Conservation (phyloP, 2,113 vertebrate genomes). For the Oophaga pumilio region DNA sequence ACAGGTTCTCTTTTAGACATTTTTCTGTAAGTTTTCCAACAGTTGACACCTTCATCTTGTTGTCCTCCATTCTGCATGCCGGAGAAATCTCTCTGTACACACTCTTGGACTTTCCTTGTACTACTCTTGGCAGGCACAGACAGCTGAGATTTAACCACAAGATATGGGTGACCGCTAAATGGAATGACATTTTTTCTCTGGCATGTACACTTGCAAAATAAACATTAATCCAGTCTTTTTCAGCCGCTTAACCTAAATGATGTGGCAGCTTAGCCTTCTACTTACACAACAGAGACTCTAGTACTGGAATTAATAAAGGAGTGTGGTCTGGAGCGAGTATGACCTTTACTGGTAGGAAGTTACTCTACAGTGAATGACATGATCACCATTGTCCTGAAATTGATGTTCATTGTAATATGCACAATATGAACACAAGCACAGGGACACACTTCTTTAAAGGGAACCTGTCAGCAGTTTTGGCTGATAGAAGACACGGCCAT, state of each 20-base stretch:
- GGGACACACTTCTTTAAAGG: too few relatives aligned
- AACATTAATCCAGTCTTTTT: constrained; percentile 8
- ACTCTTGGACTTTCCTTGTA: neutral
- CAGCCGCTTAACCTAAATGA: constrained; percentile 14
- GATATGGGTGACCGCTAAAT: constrained; percentile 12
- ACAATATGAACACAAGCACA: neutral
- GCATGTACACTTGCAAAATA: constrained; percentile 6
- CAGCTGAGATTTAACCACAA: neutral
- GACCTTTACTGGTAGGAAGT: neutral
- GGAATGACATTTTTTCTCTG: constrained; percentile 27
- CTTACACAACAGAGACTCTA: neutral
- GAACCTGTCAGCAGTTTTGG: too few relatives aligned
- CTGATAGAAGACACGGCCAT: too few relatives aligned
- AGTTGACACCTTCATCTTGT: neutral
- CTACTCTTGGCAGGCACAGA: constrained; percentile 7
- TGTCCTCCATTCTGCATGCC: neutral
- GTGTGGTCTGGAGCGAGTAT: neutral
- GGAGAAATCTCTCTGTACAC: neutral
- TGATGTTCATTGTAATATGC: neutral
- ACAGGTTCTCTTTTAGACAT: too few relatives aligned
- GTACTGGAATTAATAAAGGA: neutral
- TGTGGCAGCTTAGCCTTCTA: neutral
- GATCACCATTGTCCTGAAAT: neutral
- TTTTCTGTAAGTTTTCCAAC: neutral
- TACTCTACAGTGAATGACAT: neutral